Percentiles rank a stretch among this genome's conserved stretches.
These are phyloP conservation scores for Drosophila oshimai DNA, from an alignment of 1,140 invertebrate genomes.

Conservation along the genomic window DNA sequence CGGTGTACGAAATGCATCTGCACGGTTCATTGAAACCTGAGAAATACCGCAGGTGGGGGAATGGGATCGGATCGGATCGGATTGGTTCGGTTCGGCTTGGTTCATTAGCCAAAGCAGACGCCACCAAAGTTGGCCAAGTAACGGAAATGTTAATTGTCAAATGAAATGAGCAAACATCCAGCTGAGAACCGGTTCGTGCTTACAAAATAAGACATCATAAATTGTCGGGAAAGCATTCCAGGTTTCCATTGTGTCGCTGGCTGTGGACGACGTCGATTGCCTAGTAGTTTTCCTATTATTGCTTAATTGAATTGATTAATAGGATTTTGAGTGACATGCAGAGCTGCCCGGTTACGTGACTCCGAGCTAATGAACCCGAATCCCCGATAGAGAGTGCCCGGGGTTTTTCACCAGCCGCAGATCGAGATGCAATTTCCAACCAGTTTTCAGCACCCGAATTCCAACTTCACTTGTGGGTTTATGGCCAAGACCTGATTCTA, in stretches of 20 bases:
- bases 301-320: conserved; percentile 80
- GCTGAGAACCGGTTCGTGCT: conserved; percentile 56
- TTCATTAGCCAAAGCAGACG: conserved; percentile 80
- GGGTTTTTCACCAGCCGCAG: conserved; percentile 12
- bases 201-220: conserved; percentile 80
- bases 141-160: conserved; percentile 81
- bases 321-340: conserved; percentile 76
- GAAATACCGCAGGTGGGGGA: conserved; percentile 6
- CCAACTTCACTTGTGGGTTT: background rate
- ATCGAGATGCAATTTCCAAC: conserved; percentile 17
- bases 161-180: conserved; percentile 49
- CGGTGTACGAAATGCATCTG: background rate
- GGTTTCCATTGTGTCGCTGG: conserved; percentile 49
- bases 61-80: background rate
- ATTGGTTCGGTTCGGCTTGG: conserved; percentile 14
- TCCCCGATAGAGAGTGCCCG: background rate
- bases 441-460: conserved; percentile 25
- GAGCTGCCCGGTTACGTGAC: conserved; percentile 63
- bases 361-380: conserved; percentile 64
- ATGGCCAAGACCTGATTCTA: conserved; percentile 24
- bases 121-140: conserved; percentile 79
- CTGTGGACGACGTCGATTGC: conserved; percentile 47
- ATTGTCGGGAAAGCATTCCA: conserved; percentile 67
- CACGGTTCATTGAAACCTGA: conserved; percentile 42
- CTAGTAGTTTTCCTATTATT: conserved; percentile 75